Conservation (phyloP, 2,113 vertebrate genomes). For the Zapus hudsonius region DNA sequence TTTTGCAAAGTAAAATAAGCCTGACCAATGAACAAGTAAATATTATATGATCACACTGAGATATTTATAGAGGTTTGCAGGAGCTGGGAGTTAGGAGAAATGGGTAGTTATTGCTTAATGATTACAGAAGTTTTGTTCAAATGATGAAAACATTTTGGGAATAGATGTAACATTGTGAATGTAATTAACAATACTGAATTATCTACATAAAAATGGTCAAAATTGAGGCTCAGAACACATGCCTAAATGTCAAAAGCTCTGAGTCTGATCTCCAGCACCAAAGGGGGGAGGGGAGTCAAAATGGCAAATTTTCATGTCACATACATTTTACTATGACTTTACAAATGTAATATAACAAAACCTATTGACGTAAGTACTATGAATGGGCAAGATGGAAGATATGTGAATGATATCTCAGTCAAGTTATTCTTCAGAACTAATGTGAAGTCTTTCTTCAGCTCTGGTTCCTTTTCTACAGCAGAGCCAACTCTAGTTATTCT, state of each 20-base stretch:
- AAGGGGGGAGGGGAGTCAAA: background rate
- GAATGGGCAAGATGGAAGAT: background rate
- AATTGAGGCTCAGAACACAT: background rate
- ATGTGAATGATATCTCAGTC: conserved; percentile 3
- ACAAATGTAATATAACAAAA: background rate
- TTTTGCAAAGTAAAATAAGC: background rate
- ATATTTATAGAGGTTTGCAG: background rate
- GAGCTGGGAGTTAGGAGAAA: background rate
- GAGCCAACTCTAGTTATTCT: background rate
- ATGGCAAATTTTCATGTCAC: background rate
- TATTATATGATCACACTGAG: background rate
- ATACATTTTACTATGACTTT: background rate
- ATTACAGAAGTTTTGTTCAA: background rate
- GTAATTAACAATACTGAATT: background rate
- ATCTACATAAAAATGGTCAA: background rate
- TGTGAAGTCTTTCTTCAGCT: background rate
- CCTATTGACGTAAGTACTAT: background rate
- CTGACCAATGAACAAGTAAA: background rate
- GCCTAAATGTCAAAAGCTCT: background rate
- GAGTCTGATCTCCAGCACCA: background rate
- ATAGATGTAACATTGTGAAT: conserved; percentile 13
- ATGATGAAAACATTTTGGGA: conserved; percentile 40
- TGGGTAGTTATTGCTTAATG: background rate
- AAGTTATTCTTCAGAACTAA: conserved; percentile 33
- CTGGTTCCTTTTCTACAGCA: background rate